These are phyloP conservation scores for Coturnix japonica DNA, from an alignment of 2,113 vertebrate species.

Conservation along the genomic window DNA sequence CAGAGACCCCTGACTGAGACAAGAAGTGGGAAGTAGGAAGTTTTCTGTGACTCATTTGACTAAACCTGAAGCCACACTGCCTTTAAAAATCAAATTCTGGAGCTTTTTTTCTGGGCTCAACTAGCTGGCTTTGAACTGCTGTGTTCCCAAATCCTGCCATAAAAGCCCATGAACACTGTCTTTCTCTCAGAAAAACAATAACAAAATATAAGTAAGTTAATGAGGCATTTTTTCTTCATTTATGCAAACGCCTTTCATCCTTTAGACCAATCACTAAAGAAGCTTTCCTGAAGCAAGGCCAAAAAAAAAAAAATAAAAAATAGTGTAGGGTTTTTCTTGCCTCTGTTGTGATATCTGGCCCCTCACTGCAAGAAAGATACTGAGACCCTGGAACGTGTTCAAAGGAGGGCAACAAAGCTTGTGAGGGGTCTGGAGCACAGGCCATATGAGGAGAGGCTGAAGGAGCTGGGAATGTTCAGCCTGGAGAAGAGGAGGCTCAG, in stretches of 20 bases:
- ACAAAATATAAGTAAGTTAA: background rate
- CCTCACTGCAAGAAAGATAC: too few species aligned
- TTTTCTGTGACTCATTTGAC: background rate
- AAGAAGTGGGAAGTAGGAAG: background rate
- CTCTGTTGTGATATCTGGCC: rapidly evolving
- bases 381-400: too few species aligned
- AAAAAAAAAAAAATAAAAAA: background rate
- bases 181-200: background rate
- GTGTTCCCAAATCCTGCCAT: background rate
- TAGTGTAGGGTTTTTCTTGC: background rate
- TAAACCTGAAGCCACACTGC: background rate
- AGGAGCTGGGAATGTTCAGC: too few species aligned
- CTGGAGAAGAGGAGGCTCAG: too few species aligned
- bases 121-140: background rate
- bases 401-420: too few species aligned
- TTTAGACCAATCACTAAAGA: background rate
- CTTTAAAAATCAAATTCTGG: background rate
- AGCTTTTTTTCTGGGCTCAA: background rate
- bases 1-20: background rate
- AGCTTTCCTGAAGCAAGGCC: background rate
- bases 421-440: too few species aligned
- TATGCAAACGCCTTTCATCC: background rate
- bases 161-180: background rate
- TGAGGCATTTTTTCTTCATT: background rate
- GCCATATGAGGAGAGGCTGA: too few species aligned